Evolutionary conservation across 2,888 invertebrate species (phyloP).

Genomic region (Glaucopsyche alexis): DNA sequence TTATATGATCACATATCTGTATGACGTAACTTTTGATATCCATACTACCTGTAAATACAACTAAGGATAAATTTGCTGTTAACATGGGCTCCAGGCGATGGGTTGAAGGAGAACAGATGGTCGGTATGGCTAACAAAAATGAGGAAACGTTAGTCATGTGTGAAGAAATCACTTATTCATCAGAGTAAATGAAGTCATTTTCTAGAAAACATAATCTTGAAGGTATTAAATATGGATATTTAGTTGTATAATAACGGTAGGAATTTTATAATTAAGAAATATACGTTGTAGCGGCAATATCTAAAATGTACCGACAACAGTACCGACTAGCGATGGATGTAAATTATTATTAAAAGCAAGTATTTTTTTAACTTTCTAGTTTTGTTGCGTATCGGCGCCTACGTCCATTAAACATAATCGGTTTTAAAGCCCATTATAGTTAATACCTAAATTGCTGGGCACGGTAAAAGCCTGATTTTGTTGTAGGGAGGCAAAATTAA

Average conservation of each 20-base stretch:
- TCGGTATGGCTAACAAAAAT: not conserved
- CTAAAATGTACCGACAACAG: not conserved
- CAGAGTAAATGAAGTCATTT: not conserved
- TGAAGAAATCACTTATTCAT: not conserved
- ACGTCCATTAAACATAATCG: slow-evolving; percentile 25
- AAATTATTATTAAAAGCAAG: not conserved
- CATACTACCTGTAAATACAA: not conserved
- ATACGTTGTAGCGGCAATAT: no score
- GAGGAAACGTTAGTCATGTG: not conserved
- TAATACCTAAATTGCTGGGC: slow-evolving; percentile 24
- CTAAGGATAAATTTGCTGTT: not conserved
- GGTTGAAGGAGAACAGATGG: slow-evolving; percentile 17
- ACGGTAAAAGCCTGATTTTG: slow-evolving; percentile 24
- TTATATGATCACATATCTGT: slow-evolving; percentile 9
- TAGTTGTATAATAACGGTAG: no score
- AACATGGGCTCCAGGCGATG: not conserved
- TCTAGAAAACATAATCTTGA: not conserved
- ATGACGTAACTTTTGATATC: not conserved
- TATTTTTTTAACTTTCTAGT: not conserved
- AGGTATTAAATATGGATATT: no score
- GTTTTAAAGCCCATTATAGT: slow-evolving; percentile 28
- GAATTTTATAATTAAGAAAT: no score
- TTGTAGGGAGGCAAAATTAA: slow-evolving; percentile 14
- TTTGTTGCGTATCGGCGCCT: slow-evolving; percentile 1
- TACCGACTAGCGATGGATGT: not conserved